Evolutionary conservation across 2,888 invertebrate species (phyloP), one percentile per base, ranked within the genome.

Genomic region (Pomacea canaliculata): DNA sequence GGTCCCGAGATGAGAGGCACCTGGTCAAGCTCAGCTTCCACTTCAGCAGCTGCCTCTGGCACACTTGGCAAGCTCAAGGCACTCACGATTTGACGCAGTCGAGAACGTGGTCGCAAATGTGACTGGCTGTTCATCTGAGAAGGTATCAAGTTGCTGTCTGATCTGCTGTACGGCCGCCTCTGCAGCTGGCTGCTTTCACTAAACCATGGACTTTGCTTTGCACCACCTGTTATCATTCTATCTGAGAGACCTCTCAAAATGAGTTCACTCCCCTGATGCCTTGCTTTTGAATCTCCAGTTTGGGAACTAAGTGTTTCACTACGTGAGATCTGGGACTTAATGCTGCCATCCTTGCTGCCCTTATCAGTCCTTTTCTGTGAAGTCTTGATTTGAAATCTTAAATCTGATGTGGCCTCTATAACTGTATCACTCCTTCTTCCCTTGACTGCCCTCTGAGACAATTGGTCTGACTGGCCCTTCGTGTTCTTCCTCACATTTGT

Each of bases 1-100:
- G 80, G 76, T 37, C 78, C 79, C 67, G 80, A 81, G 51, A 75
- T 73, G 37, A 68, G 70, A 49, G 66, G 18, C 19, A 48, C 18
- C 27, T 37, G 27, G 56, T 76, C 70, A 66, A 70, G 67, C n/a
- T 79, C 79, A 49, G 62, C 46, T 48, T 79, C 80, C n/a, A 81
- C 81, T 76, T 88, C 88, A 67, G 79, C 72, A 5, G 84, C 67
- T 37, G 84, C 83, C 76, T 87, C 87, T 60, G 88, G 88, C 46
- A 88, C 88, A 84, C 85, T 88, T 23, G 86, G 86, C 63, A 88
- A 78, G 76, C 85, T 86, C 13, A 85, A 83, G 69, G 84, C 83
- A 80, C 88, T 87, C 56, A 83, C 78, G 46, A 85, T 81, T 66
- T 85, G 84, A 71, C 84, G 76, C n/a, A 76, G 60, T 23, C 74